These are phyloP conservation scores for Oscheius sp. DNA, from an alignment of 1,140 invertebrate genomes.

Conservation along the genomic window DNA sequence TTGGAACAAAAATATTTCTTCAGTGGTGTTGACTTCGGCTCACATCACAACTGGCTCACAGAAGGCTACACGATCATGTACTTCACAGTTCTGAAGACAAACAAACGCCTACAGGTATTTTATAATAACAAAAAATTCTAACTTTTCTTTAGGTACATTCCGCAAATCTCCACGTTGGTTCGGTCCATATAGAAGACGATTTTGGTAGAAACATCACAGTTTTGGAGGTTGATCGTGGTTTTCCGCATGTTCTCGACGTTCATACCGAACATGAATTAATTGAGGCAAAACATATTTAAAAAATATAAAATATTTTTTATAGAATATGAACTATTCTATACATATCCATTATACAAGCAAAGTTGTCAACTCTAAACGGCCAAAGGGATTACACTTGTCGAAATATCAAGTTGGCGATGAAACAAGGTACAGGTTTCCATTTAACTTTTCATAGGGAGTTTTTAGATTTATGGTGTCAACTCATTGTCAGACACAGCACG, in stretches of 20 bases:
- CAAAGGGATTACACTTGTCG: neutral
- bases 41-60: neutral
- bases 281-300: neutral
- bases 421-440: conserved; percentile 1
- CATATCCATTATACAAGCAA: neutral
- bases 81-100: neutral
- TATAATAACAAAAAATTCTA: neutral
- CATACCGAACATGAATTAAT: conserved; percentile 14
- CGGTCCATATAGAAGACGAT: neutral
- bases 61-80: neutral
- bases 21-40: neutral
- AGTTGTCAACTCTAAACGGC: neutral
- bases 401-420: neutral
- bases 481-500: conserved; percentile 81
- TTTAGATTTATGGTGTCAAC: conserved; percentile 69
- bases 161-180: neutral
- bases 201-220: neutral
- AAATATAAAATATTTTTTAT: neutral
- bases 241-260: conserved; percentile 13
- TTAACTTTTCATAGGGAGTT: neutral
- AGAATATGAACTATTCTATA: conserved; percentile 24
- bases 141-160: neutral
- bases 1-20: too few relatives aligned
- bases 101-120: neutral
- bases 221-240: neutral